Base-by-base conservation (phyloP, 2,888 invertebrate genomes). In the Zaprionus lineosus region DNA sequence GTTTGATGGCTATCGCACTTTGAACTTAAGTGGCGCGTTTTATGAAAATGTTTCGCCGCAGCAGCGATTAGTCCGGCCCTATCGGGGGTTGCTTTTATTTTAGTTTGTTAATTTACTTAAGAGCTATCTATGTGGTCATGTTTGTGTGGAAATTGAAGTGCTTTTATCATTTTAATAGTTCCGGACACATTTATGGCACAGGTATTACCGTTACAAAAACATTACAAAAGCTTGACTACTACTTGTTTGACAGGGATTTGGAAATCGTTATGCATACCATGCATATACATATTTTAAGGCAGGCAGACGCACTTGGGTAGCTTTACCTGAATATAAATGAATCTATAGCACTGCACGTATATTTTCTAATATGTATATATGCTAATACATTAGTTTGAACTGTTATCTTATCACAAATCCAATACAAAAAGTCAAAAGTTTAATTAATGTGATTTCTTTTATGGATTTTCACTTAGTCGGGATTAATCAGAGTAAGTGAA, bases 1-100 rank as follows among this genome's bases (percentile, higher is more conserved):
- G n/a, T 36, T 19, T 18, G 26, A 24, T 33, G 46, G 50, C 37
- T 69, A 59, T 57, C 61, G 59, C 41, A 63, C 78, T 72, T 60
- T 72, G 72, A 62, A 62, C 70, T 59, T 51, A 64, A 78, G 82
- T 78, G 82, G 73, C 79, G 74, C 83, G 79, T 70, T 82, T 77
- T 43, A 62, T 63, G 56, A 50, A 72, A 61, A 43, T n/a, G 48
- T 9, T 56, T 36, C 31, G 46, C 58, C 61, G 19, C 37, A 4
- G 26, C 31, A 0, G 11, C 48, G 61, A 57, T 62, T 68, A 59
- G 61, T 47, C 36, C 58, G 52, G 41, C 28, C 14, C 36, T 21
- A 14, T 31, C 31, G 16, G 37, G 1, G 5, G 37, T 43, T 26
- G 12, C 36, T 34, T 41, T 47, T 62, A 40, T 53, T 63, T 50